Evolutionary conservation across 2,113 vertebrate genomes (phyloP), one percentile per base, ranked within the genome.

Genomic region (Colaptes auratus): DNA sequence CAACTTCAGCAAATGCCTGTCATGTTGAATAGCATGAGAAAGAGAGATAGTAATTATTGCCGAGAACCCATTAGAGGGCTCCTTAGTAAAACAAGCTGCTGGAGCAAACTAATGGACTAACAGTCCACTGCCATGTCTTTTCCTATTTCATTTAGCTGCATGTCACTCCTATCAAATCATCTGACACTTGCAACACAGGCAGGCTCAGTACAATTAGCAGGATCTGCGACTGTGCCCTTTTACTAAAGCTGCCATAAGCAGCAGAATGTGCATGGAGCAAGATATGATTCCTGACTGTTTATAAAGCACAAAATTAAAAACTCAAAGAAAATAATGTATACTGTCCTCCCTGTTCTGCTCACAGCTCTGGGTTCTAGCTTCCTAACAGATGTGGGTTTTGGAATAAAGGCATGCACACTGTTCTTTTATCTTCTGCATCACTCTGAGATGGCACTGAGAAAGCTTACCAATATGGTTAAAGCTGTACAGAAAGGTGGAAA

Each of bases 1-100:
- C 20, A 95, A 98, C 98, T 98, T 97, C 96, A 98, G 98, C 97
- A 97, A 97, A 97, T 97, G 98, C 97, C 98, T 98, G 98, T 98
- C 98, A 98, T 98, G 97, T 98, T 97, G 97, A 98, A 98, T 97
- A 99, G 98, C 97, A 98, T 93, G 96, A 98, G 98, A 98, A 98
- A 98, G 97, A 98, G 98, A 98, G 98, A 99, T 96, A 98, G 98
- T 99, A 99, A 99, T 99, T 99, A 99, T 98, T 98, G 98, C 98
- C 60, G 95, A 98, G 98, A 99, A 98, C 98, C 99, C 98, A 99
- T 99, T 99, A 99, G 98, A 98, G 98, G 97, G 97, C 98, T 98
- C 98, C 98, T 99, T 98, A 98, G 98, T 98, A 98, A 97, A 98
- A 98, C 98, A 98, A 98, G 98, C 97, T 98, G 97, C 98, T 97